phyloP scores from a whole-genome alignment of 1,140 invertebrate genomes.

The honey bee (Apis mellifera) region Amel_HAv3.1 CM009946.2:4213001-4213500 shows the following conservation, averaged over 20 bases:
- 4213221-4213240: slow-evolving; percentile 42
- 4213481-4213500: slow-evolving; percentile 75
- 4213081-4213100: not conserved
- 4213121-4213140: not conserved
- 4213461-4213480: slow-evolving; percentile 77
- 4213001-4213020: slow-evolving; percentile 71
- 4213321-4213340: not conserved
- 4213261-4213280: slow-evolving; percentile 36
- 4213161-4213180: not conserved
- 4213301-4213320: no score
- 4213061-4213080: not conserved
- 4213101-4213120: not conserved
- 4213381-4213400: slow-evolving; percentile 36
- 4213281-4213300: slow-evolving; percentile 5
- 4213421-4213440: slow-evolving; percentile 69
- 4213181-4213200: slow-evolving; percentile 9
- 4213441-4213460: slow-evolving; percentile 61
- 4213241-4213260: slow-evolving; percentile 40
- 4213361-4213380: slow-evolving; percentile 52
- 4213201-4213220: slow-evolving; percentile 39
- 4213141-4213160: not conserved
- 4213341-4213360: not conserved
- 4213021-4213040: slow-evolving; percentile 67
- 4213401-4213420: slow-evolving; percentile 66
- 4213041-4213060: not conserved